Evolutionary conservation across 2,888 invertebrate genomes (phyloP).

Genomic region (Cheiracanthium punctorium): DNA sequence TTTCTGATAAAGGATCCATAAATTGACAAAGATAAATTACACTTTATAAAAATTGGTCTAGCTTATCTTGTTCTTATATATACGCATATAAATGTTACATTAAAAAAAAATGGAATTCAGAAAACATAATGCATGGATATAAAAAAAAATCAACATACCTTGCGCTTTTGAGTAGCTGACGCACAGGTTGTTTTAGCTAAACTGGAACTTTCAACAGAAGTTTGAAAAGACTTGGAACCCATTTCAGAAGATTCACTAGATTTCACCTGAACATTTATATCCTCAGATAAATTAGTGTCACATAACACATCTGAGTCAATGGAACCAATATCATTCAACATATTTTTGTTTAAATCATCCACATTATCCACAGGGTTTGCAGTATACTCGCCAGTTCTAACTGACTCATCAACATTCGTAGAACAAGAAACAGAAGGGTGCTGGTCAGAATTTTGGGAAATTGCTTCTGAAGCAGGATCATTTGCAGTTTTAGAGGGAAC

Average conservation of each 20-base stretch:
- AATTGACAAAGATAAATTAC: too few relatives aligned
- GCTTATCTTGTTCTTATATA: too few relatives aligned
- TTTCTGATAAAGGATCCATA: too few relatives aligned
- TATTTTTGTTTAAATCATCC: neutral
- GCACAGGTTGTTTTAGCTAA: slow-evolving; percentile 26
- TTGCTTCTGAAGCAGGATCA: neutral
- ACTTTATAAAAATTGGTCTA: too few relatives aligned
- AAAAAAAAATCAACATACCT: slow-evolving; percentile 21
- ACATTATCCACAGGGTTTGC: neutral
- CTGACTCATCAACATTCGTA: neutral
- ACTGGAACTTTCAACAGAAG: slow-evolving; percentile 13
- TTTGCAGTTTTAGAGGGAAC: neutral
- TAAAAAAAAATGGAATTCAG: too few relatives aligned
- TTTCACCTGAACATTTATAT: neutral
- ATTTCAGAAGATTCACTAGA: neutral
- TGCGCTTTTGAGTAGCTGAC: slow-evolving; percentile 54
- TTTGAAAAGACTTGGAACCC: neutral
- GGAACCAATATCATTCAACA: neutral
- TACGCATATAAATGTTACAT: too few relatives aligned
- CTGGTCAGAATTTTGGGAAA: neutral
- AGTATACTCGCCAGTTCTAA: neutral
- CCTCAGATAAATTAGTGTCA: neutral
- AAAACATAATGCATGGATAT: neutral
- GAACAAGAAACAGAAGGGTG: neutral
- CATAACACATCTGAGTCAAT: neutral